A percentile compares a stretch with the other conserved stretches of the same genome.
Evolutionary conservation across 2,888 invertebrate species (phyloP).

Genomic region (Parthenolecanium corni): DNA sequence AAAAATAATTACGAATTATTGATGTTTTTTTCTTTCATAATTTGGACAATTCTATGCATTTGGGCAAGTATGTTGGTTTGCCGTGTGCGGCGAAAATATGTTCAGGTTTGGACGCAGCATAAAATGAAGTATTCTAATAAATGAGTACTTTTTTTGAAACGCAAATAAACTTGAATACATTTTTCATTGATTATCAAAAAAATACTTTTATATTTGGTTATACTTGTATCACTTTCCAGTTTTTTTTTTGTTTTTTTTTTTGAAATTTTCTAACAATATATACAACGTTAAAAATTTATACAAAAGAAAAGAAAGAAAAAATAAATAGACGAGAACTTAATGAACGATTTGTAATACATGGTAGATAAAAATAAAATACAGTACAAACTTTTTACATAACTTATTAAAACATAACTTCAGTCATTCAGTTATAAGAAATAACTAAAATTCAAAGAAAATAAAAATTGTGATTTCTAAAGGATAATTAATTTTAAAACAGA

Average conservation of each 20-base stretch:
- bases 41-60: too few species aligned
- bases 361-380: slow-evolving; percentile 4
- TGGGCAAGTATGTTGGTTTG: too few species aligned
- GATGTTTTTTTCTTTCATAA: too few species aligned
- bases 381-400: too few species aligned
- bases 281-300: slow-evolving; percentile 7
- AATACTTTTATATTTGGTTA: slow-evolving; percentile 13
- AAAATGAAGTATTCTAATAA: too few species aligned
- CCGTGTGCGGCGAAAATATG: too few species aligned
- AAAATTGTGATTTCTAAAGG: too few species aligned
- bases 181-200: neutral
- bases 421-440: neutral
- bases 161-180: too few species aligned
- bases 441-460: too few species aligned
- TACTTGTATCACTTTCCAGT: slow-evolving; percentile 3
- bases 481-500: neutral
- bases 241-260: slow-evolving; percentile 12
- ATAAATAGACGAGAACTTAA: neutral
- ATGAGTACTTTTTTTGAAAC: too few species aligned
- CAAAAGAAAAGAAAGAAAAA: neutral
- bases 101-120: too few species aligned
- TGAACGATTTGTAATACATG: slow-evolving; percentile 4
- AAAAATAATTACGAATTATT: too few species aligned
- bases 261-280: slow-evolving; percentile 9
- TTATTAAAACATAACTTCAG: neutral